These are phyloP conservation scores for Maconellicoccus hirsutus DNA, from an alignment of 1,140 invertebrate species.

Conservation along the genomic window DNA sequence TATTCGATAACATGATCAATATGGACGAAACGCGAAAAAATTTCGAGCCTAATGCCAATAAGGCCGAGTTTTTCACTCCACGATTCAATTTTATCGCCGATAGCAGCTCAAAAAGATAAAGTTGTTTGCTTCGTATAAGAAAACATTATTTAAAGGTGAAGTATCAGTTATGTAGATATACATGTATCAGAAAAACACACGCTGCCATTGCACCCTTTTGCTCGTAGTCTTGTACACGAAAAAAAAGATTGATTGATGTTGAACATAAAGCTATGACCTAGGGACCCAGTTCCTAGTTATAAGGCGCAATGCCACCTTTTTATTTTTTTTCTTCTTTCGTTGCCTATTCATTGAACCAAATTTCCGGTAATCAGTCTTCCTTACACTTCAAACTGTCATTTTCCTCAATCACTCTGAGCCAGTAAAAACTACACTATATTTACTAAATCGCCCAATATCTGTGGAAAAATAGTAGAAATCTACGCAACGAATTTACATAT, in stretches of 20 bases:
- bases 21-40: too few species aligned
- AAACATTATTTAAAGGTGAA: background rate
- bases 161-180: background rate
- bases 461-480: too few species aligned
- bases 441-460: background rate
- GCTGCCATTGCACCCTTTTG: background rate
- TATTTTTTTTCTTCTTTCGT: background rate
- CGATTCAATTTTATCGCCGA: too few species aligned
- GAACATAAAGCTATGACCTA: slow-evolving; percentile 3
- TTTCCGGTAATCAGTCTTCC: slow-evolving; percentile 2
- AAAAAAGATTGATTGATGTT: background rate
- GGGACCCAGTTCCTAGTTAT: background rate
- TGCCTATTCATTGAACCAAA: slow-evolving; percentile 6
- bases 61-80: too few species aligned
- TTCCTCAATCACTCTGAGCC: background rate
- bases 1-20: too few species aligned
- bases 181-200: background rate
- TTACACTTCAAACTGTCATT: slow-evolving; percentile 9
- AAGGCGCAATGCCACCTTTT: background rate
- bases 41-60: too few species aligned
- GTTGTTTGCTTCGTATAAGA: background rate
- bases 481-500: background rate
- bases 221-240: background rate
- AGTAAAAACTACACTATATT: too few species aligned
- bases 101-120: too few species aligned